phyloP scores from a whole-genome alignment of 2,888 invertebrate species.

The Acholoe squamosa region DNA sequence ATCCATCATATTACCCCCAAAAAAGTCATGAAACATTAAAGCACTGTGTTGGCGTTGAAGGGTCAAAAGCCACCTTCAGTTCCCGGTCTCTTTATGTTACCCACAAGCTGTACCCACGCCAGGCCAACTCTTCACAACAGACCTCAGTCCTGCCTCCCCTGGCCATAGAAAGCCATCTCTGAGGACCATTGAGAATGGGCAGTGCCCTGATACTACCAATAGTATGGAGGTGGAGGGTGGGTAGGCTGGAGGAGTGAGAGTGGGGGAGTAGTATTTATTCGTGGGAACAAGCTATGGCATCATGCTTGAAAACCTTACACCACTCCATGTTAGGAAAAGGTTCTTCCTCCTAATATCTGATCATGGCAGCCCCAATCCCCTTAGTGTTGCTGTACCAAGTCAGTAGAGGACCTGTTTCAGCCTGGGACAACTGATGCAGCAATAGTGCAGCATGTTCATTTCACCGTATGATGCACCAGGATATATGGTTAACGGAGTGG shows the following conservation, averaged over 20 bases:
- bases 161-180: background rate
- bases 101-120: background rate
- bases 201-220: background rate
- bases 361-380: too few relatives aligned
- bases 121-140: constrained; percentile 20
- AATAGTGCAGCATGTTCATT: too few relatives aligned
- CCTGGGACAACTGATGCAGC: too few relatives aligned
- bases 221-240: background rate
- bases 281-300: constrained; percentile 26
- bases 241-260: background rate
- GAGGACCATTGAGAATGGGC: background rate
- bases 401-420: too few relatives aligned
- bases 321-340: background rate
- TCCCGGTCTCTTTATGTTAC: background rate
- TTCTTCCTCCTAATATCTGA: too few relatives aligned
- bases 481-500: too few relatives aligned
- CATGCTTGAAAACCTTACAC: background rate
- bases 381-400: too few relatives aligned
- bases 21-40: too few relatives aligned
- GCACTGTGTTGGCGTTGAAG: background rate
- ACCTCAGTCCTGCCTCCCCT: background rate
- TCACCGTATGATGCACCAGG: too few relatives aligned
- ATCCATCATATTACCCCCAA: too few relatives aligned
- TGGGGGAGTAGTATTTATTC: constrained; percentile 3
- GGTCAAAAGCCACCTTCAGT: constrained; percentile 3